Base-by-base conservation (phyloP, 2,113 vertebrate genomes). In the Hyla sarda region DNA sequence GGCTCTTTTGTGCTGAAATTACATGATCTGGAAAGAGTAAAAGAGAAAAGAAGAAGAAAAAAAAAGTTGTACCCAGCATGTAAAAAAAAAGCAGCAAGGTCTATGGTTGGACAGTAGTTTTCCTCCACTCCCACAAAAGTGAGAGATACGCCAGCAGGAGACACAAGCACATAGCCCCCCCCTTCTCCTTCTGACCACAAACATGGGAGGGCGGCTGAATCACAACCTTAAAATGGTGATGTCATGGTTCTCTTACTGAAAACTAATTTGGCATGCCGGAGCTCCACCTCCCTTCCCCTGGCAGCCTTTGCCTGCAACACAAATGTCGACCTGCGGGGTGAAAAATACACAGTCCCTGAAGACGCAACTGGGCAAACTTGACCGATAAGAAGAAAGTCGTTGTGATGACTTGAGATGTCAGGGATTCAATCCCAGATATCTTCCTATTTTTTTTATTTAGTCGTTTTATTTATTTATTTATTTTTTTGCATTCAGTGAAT, bases 81-180 rank as follows among this genome's bases (percentile, higher is more conserved):
- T 90, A 82, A 86, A 87, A 83, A 82, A 86, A 87, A 83, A 89
- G 91, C 91, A 91, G 69, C 93, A 91, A 89, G 88, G 85, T 92
- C 91, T 92, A 91, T 92, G 92, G 89, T 91, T 93, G 92, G 92
- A 90, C 87, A 60, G 90, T 72, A 72, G 92, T 58, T 90, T 87
- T 91, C 89, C 90, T 93, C 93, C 90, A 95, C 94, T 93, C 96
- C 95, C 91, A 91, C 90, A 90, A 89, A 83, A 90, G 93, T 95
- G 93, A 90, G 93, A 90, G 92, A 94, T 93, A 90, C 92, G 91
- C 93, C 93, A 92, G 93, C 93, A 93, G 90, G 88, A 89, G 89
- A 87, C 89, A 90, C 91, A 89, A 88, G 87, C 80, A 58, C 56
- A 23, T 87, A 89, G 90, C 90, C 91, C 92, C 90, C 47, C 90